Evolutionary conservation across 2,888 invertebrate genomes (phyloP).

Genomic region (Drosophila kuntzei): DNA sequence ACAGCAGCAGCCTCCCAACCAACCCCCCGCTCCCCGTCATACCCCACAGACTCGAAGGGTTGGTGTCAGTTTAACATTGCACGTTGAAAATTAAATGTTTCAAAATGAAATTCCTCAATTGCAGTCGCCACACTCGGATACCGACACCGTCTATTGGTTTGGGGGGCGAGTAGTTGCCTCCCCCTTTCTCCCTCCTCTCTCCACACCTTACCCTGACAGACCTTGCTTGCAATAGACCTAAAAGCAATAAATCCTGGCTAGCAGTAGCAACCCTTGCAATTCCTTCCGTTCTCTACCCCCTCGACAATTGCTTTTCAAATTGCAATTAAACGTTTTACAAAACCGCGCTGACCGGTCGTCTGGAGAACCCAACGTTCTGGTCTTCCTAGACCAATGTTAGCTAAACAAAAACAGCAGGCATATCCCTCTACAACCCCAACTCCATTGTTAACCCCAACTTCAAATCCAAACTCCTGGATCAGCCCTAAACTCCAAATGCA

Average conservation of each 20-base stretch:
- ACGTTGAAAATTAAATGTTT: constrained; percentile 80
- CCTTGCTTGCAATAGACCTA: constrained; percentile 66
- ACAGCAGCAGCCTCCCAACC: constrained; percentile 45
- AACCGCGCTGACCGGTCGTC: constrained; percentile 76
- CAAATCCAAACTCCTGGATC: constrained; percentile 37
- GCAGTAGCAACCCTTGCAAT: constrained; percentile 70
- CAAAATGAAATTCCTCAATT: constrained; percentile 82
- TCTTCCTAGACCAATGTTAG: constrained; percentile 61
- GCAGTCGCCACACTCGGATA: constrained; percentile 67
- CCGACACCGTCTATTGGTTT: constrained; percentile 5
- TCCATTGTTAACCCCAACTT: constrained; percentile 3
- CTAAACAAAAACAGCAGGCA: constrained; percentile 62
- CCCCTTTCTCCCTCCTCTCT: background rate
- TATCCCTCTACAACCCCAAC: background rate
- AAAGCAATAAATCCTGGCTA: constrained; percentile 75
- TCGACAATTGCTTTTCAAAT: constrained; percentile 71
- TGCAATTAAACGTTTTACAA: constrained; percentile 83
- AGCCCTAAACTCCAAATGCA: constrained; percentile 51
- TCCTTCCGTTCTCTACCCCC: constrained; percentile 17
- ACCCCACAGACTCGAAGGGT: constrained; percentile 31
- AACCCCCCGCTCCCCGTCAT: background rate
- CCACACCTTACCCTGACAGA: background rate
- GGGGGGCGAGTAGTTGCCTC: background rate
- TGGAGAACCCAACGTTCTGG: constrained; percentile 35
- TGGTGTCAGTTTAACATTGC: constrained; percentile 58